Conservation (phyloP, 1,140 invertebrate species). For the Drosophila jambulina region DNA sequence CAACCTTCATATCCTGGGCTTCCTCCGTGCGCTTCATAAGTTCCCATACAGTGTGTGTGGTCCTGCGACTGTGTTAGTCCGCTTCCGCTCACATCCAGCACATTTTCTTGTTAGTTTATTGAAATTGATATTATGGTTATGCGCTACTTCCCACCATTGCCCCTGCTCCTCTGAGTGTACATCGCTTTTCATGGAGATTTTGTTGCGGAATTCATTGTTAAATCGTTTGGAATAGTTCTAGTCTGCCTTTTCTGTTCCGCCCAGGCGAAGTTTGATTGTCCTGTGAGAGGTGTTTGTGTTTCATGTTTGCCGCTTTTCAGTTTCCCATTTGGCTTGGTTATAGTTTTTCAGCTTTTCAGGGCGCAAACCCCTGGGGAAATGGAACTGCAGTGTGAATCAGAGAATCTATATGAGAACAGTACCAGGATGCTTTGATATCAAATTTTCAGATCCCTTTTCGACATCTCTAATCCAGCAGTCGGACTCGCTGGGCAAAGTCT, state of each 20-base stretch:
- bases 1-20: slow-evolving; percentile 39
- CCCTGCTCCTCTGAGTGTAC: slow-evolving; percentile 17
- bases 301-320: slow-evolving; percentile 25
- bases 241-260: slow-evolving; percentile 28
- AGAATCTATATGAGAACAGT: not conserved
- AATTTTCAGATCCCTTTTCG: not conserved
- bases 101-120: slow-evolving; percentile 81
- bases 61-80: slow-evolving; percentile 21
- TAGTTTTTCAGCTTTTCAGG: slow-evolving; percentile 47
- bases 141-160: slow-evolving; percentile 40
- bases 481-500: slow-evolving; percentile 39
- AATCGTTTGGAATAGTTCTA: slow-evolving; percentile 71
- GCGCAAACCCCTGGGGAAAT: slow-evolving; percentile 24
- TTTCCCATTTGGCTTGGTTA: slow-evolving; percentile 30
- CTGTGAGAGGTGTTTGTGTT: slow-evolving; percentile 47
- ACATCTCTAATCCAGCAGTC: slow-evolving; percentile 10
- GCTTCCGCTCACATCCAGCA: slow-evolving; percentile 40
- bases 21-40: slow-evolving; percentile 39
- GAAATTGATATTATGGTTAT: slow-evolving; percentile 80
- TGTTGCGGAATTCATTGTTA: slow-evolving; percentile 77
- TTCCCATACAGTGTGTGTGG: slow-evolving; percentile 31
- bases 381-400: not conserved
- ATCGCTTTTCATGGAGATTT: slow-evolving; percentile 71
- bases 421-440: not conserved
- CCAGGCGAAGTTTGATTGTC: slow-evolving; percentile 56